Base-by-base conservation (phyloP, 2,113 vertebrate species). In the Okapia johnstoni region DNA sequence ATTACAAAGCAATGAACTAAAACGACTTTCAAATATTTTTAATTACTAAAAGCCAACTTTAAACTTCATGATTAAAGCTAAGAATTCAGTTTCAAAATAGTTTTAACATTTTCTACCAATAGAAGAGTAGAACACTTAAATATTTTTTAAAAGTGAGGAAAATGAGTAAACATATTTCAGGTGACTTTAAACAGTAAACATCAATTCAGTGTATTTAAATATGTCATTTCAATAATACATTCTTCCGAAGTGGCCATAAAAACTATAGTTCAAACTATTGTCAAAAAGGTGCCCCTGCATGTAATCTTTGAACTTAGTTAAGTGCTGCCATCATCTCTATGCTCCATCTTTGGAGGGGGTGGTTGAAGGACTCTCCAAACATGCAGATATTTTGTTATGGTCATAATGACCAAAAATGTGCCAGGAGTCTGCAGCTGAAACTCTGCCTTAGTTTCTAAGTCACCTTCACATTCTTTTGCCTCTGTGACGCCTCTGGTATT, bases 401-500 rank as follows among this genome's bases (percentile, higher is more conserved):
- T 96, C 93, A 93, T 58, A 79, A 91, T 40, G 97, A 97, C 84
- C 83, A 80, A 94, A 33, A 33, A 80, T 16, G 91, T 86, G 95
- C 77, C 55, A 63, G 66, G 48, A 84, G 36, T n/a, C 91, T 92
- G 89, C 97, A 97, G 90, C 91, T 25, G 88, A 90, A 70, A 76
- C 23, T 4, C 66, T 96, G 61, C 77, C 73, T 88, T 79, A 30
- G 76, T 96, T 93, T 96, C 86, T 33, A 90, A 90, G 91, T 77
- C 92, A 94, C 85, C 88, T 92, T 96, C 88, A 77, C 76, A 28
- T 76, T 81, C 60, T 19, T 97, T 88, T 90, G 81, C 90, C 96
- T 96, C 97, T 54, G 90, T 87, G 50, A 98, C 76, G 95, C 98
- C 61, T 94, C 96, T 97, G 98, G 96, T 97, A 98, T 98, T 96